Conservation (phyloP, 2,113 vertebrate genomes). For the Lamprologus sp. region DNA sequence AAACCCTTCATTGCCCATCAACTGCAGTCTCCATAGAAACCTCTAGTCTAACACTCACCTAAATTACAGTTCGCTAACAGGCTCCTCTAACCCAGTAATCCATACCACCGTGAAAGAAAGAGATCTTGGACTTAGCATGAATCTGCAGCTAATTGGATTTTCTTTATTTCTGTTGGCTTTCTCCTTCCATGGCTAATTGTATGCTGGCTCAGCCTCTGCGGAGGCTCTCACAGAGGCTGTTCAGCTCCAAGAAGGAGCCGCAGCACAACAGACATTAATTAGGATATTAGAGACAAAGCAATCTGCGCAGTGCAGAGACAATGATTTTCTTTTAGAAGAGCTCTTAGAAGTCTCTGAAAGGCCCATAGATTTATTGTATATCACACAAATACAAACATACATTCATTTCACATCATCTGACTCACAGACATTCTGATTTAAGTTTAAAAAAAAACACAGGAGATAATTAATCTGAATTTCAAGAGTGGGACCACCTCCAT, state of each 20-base stretch:
- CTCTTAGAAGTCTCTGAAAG: neutral
- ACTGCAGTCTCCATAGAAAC: slow-evolving; percentile 35
- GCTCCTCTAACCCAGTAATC: slow-evolving; percentile 35
- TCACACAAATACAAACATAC: neutral
- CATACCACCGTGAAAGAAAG: slow-evolving; percentile 19
- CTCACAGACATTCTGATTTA: neutral
- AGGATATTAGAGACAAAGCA: slow-evolving; percentile 37
- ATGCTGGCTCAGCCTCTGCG: slow-evolving; percentile 7
- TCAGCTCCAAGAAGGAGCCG: slow-evolving; percentile 29
- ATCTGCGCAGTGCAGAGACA: slow-evolving; percentile 11
- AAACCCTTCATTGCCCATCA: slow-evolving; percentile 14
- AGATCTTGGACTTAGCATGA: slow-evolving; percentile 32
- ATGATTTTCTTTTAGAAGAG: neutral
- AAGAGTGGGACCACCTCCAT: neutral
- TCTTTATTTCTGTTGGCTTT: slow-evolving; percentile 32
- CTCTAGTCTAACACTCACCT: neutral
- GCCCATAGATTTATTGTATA: neutral
- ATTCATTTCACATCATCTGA: neutral
- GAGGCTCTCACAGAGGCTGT: slow-evolving; percentile 10
- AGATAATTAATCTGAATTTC: neutral
- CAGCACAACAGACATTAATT: slow-evolving; percentile 33
- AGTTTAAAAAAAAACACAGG: fast-evolving
- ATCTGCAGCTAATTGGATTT: slow-evolving; percentile 51
- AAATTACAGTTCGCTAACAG: neutral
- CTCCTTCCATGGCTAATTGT: slow-evolving; percentile 17